Evolutionary conservation across 2,797 vertebrate genomes (phyloP).

Genomic region (Rhinophrynus dorsalis): DNA sequence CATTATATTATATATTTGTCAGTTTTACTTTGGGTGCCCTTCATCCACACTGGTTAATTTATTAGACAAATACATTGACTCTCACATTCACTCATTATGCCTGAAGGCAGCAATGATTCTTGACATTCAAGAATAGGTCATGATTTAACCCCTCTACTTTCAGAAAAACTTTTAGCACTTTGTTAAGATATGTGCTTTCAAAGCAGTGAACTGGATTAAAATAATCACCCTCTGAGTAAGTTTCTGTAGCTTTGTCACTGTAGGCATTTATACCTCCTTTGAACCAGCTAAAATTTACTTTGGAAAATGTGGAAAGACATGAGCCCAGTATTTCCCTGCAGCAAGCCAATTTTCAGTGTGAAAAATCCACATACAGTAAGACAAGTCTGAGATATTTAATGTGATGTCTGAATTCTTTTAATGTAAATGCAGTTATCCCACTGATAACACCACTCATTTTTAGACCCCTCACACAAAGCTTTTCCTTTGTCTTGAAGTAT

Average conservation of each 20-base stretch:
- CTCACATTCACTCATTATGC: background rate
- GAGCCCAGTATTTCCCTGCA: background rate
- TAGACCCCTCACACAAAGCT: no score
- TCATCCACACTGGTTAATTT: background rate
- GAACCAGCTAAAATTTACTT: no score
- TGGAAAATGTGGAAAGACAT: no score
- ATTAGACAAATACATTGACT: slow-evolving; percentile 18
- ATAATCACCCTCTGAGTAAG: slow-evolving; percentile 4
- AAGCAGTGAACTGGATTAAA: background rate
- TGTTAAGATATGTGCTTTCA: background rate
- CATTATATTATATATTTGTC: no score
- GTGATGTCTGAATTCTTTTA: background rate
- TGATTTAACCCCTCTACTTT: slow-evolving; percentile 5
- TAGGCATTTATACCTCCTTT: no score
- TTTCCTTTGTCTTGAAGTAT: no score
- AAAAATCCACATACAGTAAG: background rate
- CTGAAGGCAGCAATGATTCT: slow-evolving; percentile 16
- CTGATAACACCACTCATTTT: no score
- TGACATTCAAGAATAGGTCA: slow-evolving; percentile 34
- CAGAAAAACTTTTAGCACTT: slow-evolving; percentile 9
- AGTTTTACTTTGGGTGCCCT: background rate
- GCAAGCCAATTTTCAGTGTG: background rate
- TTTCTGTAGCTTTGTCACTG: background rate
- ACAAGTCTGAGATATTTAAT: no score
- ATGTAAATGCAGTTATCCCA: no score